Conservation (phyloP, 1,140 invertebrate species). For the Drosophila sturtevanti region DNA sequence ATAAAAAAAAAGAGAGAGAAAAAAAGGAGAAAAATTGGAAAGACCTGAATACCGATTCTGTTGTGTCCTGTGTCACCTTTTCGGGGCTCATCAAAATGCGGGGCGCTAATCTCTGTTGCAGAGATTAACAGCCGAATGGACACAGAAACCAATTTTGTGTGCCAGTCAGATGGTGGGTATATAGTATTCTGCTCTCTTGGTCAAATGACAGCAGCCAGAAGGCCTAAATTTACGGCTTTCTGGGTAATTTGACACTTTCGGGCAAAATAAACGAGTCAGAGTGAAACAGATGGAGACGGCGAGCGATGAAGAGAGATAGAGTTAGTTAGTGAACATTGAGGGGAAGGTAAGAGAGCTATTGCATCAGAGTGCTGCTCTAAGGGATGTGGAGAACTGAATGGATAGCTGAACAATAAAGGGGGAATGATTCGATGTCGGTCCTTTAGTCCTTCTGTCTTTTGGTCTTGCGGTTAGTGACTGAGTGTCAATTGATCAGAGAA, state of each 20-base stretch:
- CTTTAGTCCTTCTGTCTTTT: constrained; percentile 33
- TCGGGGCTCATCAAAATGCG: constrained; percentile 58
- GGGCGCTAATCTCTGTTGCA: constrained; percentile 72
- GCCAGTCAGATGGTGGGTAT: constrained; percentile 31
- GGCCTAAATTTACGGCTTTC: constrained; percentile 75
- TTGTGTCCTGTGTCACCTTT: constrained; percentile 63
- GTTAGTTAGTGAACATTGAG: constrained; percentile 5
- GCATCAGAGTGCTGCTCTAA: constrained; percentile 10
- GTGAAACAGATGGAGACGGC: not conserved
- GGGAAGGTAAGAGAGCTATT: constrained; percentile 25
- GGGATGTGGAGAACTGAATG: not conserved
- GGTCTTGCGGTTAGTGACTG: constrained; percentile 55
- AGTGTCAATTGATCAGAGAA: constrained; percentile 73
- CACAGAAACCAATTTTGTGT: constrained; percentile 63
- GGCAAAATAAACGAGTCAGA: constrained; percentile 49
- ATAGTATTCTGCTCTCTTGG: constrained; percentile 37
- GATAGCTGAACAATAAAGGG: not conserved
- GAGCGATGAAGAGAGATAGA: not conserved
- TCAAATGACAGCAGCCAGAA: constrained; percentile 70
- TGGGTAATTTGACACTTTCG: constrained; percentile 75
- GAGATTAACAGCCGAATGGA: constrained; percentile 63
- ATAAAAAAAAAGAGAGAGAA: constrained; percentile 30
- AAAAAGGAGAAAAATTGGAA: constrained; percentile 8
- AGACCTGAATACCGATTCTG: constrained; percentile 28
- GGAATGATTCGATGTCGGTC: constrained; percentile 25